Evolutionary conservation across 2,888 invertebrate genomes (phyloP), one percentile per base, ranked within the genome.

Genomic region (Agrochola lota): DNA sequence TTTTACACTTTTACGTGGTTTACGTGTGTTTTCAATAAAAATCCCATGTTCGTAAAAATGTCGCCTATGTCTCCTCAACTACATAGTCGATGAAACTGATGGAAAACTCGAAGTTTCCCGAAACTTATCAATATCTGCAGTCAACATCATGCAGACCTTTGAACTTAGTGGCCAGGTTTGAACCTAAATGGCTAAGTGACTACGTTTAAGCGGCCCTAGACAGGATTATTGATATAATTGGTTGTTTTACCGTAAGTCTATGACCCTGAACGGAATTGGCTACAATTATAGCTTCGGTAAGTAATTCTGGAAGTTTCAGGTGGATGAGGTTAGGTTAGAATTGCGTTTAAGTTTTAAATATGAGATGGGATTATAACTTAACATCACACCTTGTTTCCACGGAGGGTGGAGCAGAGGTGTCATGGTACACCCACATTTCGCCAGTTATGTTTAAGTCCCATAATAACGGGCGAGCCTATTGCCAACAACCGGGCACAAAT

Each of bases 151-250:
- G 30, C 43, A 60, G 59, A 55, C 71, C 35, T 80, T 70, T 57
- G 60, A 72, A 59, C 69, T 62, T n/a, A 79, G 49, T 35, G 2
- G 2, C 11, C 17, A 79, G 49, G 20, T 64, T 46, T 5, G 55
- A 55, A 43, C 75, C 43, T 74, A 30, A 79, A 71, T 55, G 20
- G 12, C 57, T 68, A 52, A 79, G 60, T 57, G 55, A 78, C 23
- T 62, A 43, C 49, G 23, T 66, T 84, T 72, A 80, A 20, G 1
- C 46, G 52, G 60, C 30, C 35, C 63, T 66, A 59, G 72, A 35
- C 43, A 35, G 23, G 81, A 71, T 83, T 84, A 84, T 77, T 68
- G 70, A 63, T 76, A 76, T 80, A 80, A 84, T 84, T 84, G 77
- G 84, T 68, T 80, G 40, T 46, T 59, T 35, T 69, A 64, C 20